Base-by-base conservation (phyloP, 53 echinoderm and acorn worm genomes). In the Astropecten irregularis region DNA sequence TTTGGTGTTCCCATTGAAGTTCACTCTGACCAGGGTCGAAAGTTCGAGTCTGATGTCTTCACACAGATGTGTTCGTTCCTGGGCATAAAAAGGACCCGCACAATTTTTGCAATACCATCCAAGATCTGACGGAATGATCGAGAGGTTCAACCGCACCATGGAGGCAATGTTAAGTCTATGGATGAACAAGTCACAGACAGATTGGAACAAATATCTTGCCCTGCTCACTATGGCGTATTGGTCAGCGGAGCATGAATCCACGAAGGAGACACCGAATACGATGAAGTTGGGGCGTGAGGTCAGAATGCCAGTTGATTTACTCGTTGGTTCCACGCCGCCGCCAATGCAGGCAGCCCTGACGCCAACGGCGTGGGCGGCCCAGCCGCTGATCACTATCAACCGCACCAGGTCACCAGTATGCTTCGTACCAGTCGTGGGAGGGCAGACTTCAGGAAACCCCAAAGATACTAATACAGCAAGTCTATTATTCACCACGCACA, bases 121-220 rank as follows among this genome's bases (percentile, higher is more conserved):
- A 3, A 71, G 82, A 23, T 73, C 82, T 31, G 83, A 86, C 51
- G 91, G 83, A 20, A 87, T 83, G 84, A 42, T 84, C 25, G 77
- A 84, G 76, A 36, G 89, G 14, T 87, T 74, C 50, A 87, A 91
- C 57, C 56, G 87, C 9, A 82, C 87, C 13, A 50, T 89, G 11
- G 59, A 48, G 35, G 48, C 48, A 39, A 83, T 83, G 83, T 28
- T 83, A 8, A 44, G 73, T 14, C 35, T 48, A 16, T 68, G 82
- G 20, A 51, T 71, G 18, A 68, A 61, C 30, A 27, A 33, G 25
- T 37, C 82, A 9, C 63, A 88, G 53, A 72, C 42, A 10, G 88
- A 88, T 49, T 82, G 82, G 74, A 56, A 82, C 20, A 31, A 64
- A 3, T 76, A 66, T 36, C 74, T 84, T 9, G 76, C 77, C 19